Base-by-base conservation (phyloP, 2,888 invertebrate species). In the Polyommatus icarus region DNA sequence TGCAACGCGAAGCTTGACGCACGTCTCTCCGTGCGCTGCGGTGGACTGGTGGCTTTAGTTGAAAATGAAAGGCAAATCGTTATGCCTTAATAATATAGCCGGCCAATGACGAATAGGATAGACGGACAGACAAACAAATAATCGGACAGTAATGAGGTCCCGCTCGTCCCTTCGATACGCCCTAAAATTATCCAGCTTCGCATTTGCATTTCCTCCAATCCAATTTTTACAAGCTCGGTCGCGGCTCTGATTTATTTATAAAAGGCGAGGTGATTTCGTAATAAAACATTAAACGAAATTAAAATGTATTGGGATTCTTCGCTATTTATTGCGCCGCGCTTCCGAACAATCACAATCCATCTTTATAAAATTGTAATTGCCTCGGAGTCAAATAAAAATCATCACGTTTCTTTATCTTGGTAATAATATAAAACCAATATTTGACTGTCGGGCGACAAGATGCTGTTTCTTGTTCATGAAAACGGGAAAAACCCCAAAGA, bases 141-240 rank as follows among this genome's bases (percentile, higher is more conserved):
- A 54, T 54, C 5, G 54, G 54, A 54, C 5, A 54, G 18, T 54
- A 50, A 50, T 0, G 18, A 54, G 54, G 0, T 18, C 4, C 18
- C 54, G 54, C 3, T 54, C 54, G 54, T 3, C 54, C 18, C 5
- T 18, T 18, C 18, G 54, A 18, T 54, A 54, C 54, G 54, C 54
- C 54, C 54, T 18, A 54, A 46, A 54, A 54, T 54, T 67, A 29
- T 67, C 29, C 15, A 67, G 32, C 15, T 18, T 12, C 5, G 15
- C 24, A 32, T 67, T 67, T 67, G 67, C 67, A 18, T 67, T 67
- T 15, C 67, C 6, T 67, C 29, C 12, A 29, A 29, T 6, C 67
- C 29, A 29, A 67, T 67, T 67, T 67, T 67, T 32, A 67, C 67
- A 67, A 67, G 67, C 67, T 67, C 67, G 67, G 67, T 67, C 32